Evolutionary conservation across 1,140 invertebrate species (phyloP).

Genomic region (Antheraea pernyi): DNA sequence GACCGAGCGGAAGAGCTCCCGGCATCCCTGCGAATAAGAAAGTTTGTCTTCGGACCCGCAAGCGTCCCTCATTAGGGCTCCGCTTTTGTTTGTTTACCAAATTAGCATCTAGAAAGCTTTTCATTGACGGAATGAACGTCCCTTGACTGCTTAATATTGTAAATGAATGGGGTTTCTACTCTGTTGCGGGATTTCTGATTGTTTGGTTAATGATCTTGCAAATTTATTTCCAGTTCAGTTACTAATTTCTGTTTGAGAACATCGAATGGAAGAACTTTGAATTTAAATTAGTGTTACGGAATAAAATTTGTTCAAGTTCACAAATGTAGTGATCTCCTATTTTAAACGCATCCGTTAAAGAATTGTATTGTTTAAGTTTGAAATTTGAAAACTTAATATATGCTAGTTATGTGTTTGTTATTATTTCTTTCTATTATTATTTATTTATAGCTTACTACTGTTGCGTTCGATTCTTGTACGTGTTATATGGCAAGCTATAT

Average conservation of each 20-base stretch:
- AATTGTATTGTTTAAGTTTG: too few species aligned
- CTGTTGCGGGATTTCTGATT: neutral
- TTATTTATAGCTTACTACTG: too few species aligned
- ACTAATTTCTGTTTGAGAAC: neutral
- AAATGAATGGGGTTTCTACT: slow-evolving; percentile 38
- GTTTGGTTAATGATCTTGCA: neutral
- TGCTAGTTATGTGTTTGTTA: too few species aligned
- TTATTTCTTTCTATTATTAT: too few species aligned
- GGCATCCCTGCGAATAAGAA: slow-evolving; percentile 65
- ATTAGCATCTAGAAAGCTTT: slow-evolving; percentile 72
- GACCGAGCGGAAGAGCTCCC: slow-evolving; percentile 65
- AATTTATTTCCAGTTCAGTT: neutral
- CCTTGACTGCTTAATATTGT: slow-evolving; percentile 54
- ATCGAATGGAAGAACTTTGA: neutral
- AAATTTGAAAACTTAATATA: too few species aligned
- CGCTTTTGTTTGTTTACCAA: slow-evolving; percentile 72
- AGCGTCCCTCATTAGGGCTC: slow-evolving; percentile 70
- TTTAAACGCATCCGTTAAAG: too few species aligned
- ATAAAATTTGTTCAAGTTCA: neutral
- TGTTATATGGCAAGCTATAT: too few species aligned
- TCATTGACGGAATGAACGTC: slow-evolving; percentile 49
- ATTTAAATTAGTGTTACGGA: neutral
- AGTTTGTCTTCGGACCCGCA: slow-evolving; percentile 62
- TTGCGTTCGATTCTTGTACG: too few species aligned
- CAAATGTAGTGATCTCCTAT: too few species aligned